Conservation (phyloP, 2,797 vertebrate genomes). For the Poeciliopsis paucimaculata region DNA sequence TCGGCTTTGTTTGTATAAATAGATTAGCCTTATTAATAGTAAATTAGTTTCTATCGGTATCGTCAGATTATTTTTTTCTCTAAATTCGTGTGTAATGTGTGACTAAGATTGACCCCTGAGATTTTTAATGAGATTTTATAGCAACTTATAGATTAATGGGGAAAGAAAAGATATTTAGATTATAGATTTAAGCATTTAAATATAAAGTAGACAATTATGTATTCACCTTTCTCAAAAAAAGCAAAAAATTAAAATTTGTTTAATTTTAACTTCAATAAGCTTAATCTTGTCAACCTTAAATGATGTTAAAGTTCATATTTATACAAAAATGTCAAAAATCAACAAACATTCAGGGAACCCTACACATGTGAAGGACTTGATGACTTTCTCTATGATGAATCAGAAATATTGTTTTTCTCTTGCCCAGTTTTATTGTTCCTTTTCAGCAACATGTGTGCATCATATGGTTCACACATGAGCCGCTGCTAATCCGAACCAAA, state of each 20-base stretch:
- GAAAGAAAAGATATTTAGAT: not conserved
- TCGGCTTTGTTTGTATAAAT: not conserved
- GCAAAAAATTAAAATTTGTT: not conserved
- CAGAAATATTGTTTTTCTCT: not conserved
- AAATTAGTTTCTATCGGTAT: not conserved
- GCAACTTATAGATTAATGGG: not conserved
- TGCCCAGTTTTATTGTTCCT: not conserved
- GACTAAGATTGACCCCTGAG: not conserved
- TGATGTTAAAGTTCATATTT: not conserved
- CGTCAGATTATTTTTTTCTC: not conserved
- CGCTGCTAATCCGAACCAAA: constrained; percentile 5
- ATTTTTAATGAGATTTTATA: not conserved
- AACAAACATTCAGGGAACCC: not conserved
- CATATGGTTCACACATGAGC: constrained; percentile 24
- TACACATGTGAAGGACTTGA: not conserved
- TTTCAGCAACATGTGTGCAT: constrained; percentile 1
- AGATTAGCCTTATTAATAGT: not conserved
- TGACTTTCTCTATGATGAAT: not conserved
- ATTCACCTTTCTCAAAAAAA: not conserved
- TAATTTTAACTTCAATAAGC: not conserved
- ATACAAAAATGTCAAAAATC: not conserved
- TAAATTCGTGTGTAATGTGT: not conserved
- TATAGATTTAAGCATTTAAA: not conserved
- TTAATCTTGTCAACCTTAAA: not conserved
- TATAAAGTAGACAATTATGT: not conserved